Evolutionary conservation across 2,888 invertebrate species (phyloP), one percentile per base, ranked within the genome.

Genomic region (Penaeus monodon): DNA sequence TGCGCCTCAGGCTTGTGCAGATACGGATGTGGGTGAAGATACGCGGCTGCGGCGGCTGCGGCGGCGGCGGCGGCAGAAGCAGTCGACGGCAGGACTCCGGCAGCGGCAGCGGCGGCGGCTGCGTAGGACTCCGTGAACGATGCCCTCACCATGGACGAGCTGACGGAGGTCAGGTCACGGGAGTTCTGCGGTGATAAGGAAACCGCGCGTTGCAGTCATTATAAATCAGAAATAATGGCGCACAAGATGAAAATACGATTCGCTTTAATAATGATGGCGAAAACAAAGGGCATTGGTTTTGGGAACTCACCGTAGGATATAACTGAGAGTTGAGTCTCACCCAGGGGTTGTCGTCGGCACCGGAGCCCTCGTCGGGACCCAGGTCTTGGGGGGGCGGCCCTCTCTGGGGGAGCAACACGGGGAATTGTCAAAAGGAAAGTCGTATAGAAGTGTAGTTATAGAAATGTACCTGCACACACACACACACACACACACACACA

Each of bases 1-100:
- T 90, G 90, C 29, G 90, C 88, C 91, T 88, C 91, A 74, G 91
- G 89, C 89, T 92, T 91, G 88, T 91, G 92, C 20, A 91, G 90
- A 88, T 92, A 91, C 95, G 94, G 90, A 95, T 94, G 65, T 95
- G 91, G 91, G 63, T 91, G 91, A 57, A 92, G 90, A 89, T 91
- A 91, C 80, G 91, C 90, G 57, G 91, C 91, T 17, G 88, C 88
- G 82, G 91, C 90, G 57, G 91, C 91, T 17, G 88, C 88, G n/a
- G 89, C 88, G 44, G 89, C 90, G 27, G 88, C 88, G 12, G 90
- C 89, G 29, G 90, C 89, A 63, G 89, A 84, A 6, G 89, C 89
- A 44, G 83, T 84, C 44, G 89, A 86, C 27, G 88, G 86, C 27
- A 90, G 76, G 63, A 88, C 89, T 29, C 88, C 88, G 2, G 89